A percentile compares a stretch with the other conserved stretches of the same genome.
These are phyloP conservation scores for Netelia fuscicornis DNA, from an alignment of 2,888 invertebrate species.

Conservation along the genomic window DNA sequence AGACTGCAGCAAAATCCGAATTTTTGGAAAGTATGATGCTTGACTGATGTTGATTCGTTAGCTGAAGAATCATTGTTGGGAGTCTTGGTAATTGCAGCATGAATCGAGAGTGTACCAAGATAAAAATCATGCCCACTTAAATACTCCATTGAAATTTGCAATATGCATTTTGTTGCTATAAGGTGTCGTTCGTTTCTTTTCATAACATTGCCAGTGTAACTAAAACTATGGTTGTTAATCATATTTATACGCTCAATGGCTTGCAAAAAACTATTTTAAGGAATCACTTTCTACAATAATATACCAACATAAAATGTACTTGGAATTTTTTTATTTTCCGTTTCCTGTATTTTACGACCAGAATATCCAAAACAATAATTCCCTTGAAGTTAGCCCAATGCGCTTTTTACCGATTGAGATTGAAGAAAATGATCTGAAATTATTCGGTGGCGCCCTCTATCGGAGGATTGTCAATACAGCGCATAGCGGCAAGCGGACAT, in stretches of 20 bases:
- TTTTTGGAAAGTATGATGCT: constrained; percentile 91
- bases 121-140: background rate
- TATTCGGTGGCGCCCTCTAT: background rate
- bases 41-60: background rate
- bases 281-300: constrained; percentile 51
- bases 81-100: constrained; percentile 5
- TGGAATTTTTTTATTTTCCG: no score
- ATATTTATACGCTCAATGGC: constrained; percentile 35
- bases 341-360: no score
- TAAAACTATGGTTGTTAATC: background rate
- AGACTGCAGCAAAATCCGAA: constrained; percentile 95
- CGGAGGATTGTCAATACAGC: background rate
- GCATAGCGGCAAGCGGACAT: background rate
- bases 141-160: background rate
- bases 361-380: no score
- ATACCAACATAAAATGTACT: background rate
- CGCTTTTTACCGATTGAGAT: no score
- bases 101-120: background rate
- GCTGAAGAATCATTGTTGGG: no score
- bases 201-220: constrained; percentile 26
- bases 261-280: constrained; percentile 52
- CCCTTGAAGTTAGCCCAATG: no score
- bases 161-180: constrained; percentile 44
- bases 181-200: background rate
- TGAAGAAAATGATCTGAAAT: background rate